Evolutionary conservation across 2,797 vertebrate genomes (phyloP).

Genomic region (Sylvia borin): DNA sequence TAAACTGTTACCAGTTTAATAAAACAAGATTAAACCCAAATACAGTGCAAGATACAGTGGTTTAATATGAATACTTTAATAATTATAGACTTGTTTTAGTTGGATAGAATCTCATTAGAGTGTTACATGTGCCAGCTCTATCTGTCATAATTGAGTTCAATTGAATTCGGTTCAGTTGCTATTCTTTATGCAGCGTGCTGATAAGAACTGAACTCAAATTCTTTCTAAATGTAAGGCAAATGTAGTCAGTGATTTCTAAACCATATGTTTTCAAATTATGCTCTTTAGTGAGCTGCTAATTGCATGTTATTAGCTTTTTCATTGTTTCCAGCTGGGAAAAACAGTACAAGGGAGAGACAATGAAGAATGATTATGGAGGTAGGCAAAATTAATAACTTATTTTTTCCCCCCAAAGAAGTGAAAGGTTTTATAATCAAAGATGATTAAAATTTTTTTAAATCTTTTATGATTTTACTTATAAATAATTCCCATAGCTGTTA

Average conservation of each 20-base stretch:
- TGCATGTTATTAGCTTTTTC: neutral
- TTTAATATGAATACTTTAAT: neutral
- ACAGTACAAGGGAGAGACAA: neutral
- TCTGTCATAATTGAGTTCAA: neutral
- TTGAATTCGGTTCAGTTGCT: neutral
- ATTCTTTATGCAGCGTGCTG: neutral
- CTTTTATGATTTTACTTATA: neutral
- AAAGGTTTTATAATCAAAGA: neutral
- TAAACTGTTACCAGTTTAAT: neutral
- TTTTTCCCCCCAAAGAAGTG: neutral
- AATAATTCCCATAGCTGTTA: neutral
- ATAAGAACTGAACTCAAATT: neutral
- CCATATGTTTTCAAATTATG: neutral
- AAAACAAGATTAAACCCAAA: neutral
- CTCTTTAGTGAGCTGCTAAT: slow-evolving; percentile 8
- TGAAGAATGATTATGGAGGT: neutral
- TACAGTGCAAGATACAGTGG: neutral
- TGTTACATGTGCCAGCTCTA: neutral
- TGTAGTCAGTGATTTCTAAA: neutral
- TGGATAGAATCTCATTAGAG: neutral
- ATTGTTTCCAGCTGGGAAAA: neutral
- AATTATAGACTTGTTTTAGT: neutral
- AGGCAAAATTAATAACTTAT: neutral
- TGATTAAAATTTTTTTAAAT: neutral
- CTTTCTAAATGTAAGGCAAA: neutral